phyloP scores from a whole-genome alignment of 2,113 vertebrate species.

The Elachura formosa region DNA sequence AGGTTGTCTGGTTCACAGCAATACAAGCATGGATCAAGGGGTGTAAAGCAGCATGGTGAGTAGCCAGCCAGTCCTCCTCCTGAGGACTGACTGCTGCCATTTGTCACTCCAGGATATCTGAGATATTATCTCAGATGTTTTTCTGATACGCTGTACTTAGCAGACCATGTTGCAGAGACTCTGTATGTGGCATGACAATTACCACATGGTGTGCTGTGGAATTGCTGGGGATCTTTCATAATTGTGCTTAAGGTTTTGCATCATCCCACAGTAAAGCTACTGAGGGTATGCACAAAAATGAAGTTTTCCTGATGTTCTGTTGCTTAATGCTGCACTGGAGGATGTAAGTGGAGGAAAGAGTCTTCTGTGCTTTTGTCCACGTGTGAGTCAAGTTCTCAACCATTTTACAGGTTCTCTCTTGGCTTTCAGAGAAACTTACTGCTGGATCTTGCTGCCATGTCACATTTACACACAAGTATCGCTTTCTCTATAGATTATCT shows the following conservation, averaged over 20 bases:
- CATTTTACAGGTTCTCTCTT: background rate
- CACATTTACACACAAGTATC: accelerated
- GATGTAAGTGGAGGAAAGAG: background rate
- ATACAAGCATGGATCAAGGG: background rate
- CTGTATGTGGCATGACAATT: background rate
- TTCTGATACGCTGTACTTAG: background rate
- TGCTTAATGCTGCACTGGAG: background rate
- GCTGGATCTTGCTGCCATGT: background rate
- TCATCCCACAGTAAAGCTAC: background rate
- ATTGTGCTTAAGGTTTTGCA: background rate
- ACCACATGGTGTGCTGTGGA: background rate
- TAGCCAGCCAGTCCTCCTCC: background rate
- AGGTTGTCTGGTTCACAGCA: background rate
- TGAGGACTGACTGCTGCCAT: background rate
- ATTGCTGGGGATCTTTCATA: background rate
- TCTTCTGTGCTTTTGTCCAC: background rate
- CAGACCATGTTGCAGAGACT: background rate
- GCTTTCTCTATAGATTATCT: background rate
- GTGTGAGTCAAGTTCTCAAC: background rate
- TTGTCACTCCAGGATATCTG: background rate
- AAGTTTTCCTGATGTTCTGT: background rate
- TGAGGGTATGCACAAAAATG: background rate
- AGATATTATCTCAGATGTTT: background rate
- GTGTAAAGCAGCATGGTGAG: background rate
- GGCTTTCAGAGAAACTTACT: background rate